These are phyloP conservation scores for Bradypodion pumilum DNA, from an alignment of 2,797 vertebrate species.

Conservation along the genomic window DNA sequence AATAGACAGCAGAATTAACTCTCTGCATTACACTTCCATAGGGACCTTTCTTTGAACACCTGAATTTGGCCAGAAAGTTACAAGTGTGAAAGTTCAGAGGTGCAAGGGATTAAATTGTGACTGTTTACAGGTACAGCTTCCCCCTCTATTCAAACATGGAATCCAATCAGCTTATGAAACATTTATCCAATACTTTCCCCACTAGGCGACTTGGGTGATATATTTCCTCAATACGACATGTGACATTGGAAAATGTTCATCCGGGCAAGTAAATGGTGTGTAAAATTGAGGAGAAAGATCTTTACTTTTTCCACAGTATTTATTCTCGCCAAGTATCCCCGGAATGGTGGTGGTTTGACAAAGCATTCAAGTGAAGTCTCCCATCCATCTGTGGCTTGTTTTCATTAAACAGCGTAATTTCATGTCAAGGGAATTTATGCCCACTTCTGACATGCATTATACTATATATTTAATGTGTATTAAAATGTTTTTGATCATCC, in stretches of 20 bases:
- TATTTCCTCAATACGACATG: conserved; percentile 32
- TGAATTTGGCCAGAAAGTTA: too few species aligned
- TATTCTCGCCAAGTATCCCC: conserved; percentile 51
- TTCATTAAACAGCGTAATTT: conserved; percentile 64
- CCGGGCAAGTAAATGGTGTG: conserved; percentile 58
- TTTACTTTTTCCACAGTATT: conserved; percentile 59
- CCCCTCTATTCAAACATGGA: background rate
- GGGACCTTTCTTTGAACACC: too few species aligned
- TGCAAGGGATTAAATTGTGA: background rate
- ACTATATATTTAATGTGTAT: conserved; percentile 40
- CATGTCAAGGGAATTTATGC: conserved; percentile 61
- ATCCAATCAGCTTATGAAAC: background rate
- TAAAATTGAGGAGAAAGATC: conserved; percentile 65
- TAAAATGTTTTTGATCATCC: conserved; percentile 58
- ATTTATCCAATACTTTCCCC: background rate
- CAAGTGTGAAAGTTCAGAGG: too few species aligned
- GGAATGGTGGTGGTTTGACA: conserved; percentile 37
- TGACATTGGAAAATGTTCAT: conserved; percentile 57
- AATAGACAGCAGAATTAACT: background rate
- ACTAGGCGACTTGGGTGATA: conserved; percentile 30
- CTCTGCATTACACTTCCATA: background rate
- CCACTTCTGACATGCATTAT: conserved; percentile 48
- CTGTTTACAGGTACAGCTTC: background rate
- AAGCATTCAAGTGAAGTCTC: conserved; percentile 56
- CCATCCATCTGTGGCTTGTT: conserved; percentile 61